Evolutionary conservation across 2,888 invertebrate genomes (phyloP).

Genomic region (Holacanthella duospinosa): DNA sequence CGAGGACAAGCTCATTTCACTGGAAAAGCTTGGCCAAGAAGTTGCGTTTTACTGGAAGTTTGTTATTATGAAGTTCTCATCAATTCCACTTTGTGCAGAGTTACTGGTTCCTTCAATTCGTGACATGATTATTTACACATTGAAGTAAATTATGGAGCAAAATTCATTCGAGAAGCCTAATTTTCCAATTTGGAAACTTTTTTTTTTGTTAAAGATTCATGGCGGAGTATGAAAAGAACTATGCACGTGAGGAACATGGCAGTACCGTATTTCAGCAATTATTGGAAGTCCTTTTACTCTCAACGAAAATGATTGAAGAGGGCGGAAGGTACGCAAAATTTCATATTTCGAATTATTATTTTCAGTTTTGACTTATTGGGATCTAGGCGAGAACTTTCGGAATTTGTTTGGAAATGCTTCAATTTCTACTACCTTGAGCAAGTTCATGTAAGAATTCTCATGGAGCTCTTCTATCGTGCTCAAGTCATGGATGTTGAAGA

Average conservation of each 20-base stretch:
- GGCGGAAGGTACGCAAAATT: neutral
- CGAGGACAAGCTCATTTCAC: neutral
- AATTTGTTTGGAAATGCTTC: neutral
- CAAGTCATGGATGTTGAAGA: neutral
- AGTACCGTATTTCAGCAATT: neutral
- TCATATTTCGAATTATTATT: neutral
- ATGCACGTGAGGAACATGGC: neutral
- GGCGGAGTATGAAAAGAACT: neutral
- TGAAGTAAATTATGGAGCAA: neutral
- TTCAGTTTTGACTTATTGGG: neutral
- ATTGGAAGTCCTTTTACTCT: neutral
- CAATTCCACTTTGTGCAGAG: neutral
- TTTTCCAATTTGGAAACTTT: neutral
- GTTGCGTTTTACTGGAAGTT: neutral
- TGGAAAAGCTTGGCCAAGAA: neutral
- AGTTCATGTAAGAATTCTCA: neutral
- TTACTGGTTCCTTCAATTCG: neutral
- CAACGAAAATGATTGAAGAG: neutral
- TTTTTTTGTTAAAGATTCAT: neutral
- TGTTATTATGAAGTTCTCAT: neutral
- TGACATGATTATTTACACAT: neutral
- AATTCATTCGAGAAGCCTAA: too few relatives aligned
- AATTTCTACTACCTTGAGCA: neutral
- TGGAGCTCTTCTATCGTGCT: neutral
- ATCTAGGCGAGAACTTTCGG: neutral